phyloP scores from a whole-genome alignment of 2,888 invertebrate species.

The Teinopalpus imperialis region DNA sequence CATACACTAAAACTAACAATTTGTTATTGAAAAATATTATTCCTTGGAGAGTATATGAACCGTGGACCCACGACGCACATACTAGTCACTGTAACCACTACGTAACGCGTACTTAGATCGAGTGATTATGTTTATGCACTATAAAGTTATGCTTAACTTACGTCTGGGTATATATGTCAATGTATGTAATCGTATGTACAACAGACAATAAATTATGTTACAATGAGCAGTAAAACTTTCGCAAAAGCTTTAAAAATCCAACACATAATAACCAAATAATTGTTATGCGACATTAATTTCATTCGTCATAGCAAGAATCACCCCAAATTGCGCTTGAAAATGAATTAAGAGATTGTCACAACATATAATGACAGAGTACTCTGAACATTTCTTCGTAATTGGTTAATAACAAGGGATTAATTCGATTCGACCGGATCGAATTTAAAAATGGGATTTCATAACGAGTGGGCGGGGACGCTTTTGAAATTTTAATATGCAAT shows the following conservation, averaged over 20 bases:
- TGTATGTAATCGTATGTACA: too few relatives aligned
- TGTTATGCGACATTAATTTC: slow-evolving; percentile 2
- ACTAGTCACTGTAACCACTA: too few relatives aligned
- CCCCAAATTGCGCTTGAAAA: neutral
- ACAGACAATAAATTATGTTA: slow-evolving; percentile 8
- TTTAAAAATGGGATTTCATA: slow-evolving; percentile 20
- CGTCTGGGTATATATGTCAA: too few relatives aligned
- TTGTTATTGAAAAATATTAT: too few relatives aligned
- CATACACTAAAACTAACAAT: too few relatives aligned
- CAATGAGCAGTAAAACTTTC: slow-evolving; percentile 2
- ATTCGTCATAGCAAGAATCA: slow-evolving; percentile 1
- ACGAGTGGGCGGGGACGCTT: slow-evolving; percentile 4
- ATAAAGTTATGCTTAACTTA: too few relatives aligned
- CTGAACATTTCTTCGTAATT: slow-evolving; percentile 18
- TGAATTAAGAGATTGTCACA: slow-evolving; percentile 14
- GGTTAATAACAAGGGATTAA: slow-evolving; percentile 25
- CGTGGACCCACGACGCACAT: too few relatives aligned
- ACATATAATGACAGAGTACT: slow-evolving; percentile 14
- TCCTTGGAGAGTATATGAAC: too few relatives aligned
- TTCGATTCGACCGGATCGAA: slow-evolving; percentile 3
- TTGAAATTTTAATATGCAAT: slow-evolving; percentile 13
- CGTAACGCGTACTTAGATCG: too few relatives aligned
- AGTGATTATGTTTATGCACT: too few relatives aligned
- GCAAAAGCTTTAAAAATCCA: neutral
- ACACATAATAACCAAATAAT: slow-evolving; percentile 1